These are phyloP conservation scores for Bujurquina vittata DNA, from an alignment of 2,113 vertebrate genomes.

Conservation along the genomic window DNA sequence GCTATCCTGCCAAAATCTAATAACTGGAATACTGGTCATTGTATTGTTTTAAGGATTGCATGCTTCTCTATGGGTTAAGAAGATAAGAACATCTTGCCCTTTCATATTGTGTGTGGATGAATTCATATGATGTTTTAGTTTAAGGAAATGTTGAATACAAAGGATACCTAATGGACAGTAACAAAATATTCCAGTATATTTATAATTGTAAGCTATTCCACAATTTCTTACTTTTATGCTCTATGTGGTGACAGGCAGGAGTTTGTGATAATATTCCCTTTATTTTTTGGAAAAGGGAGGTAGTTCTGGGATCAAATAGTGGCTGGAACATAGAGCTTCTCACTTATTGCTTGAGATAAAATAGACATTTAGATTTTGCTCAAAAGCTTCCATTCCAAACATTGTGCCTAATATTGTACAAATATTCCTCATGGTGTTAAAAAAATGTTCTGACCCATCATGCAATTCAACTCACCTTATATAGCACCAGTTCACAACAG, in stretches of 20 bases:
- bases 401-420: too few relatives aligned
- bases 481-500: too few relatives aligned
- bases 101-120: conserved; percentile 9
- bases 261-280: neutral
- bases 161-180: neutral
- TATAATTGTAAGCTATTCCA: neutral
- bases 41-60: conserved; percentile 36
- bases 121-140: conserved; percentile 10
- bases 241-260: neutral
- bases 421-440: too few relatives aligned
- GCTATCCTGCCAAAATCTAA: conserved; percentile 26
- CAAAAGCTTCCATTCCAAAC: neutral
- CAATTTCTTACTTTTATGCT: neutral
- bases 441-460: too few relatives aligned
- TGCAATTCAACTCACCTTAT: too few relatives aligned
- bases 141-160: neutral
- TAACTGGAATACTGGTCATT: conserved; percentile 28
- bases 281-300: neutral
- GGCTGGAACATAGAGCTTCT: neutral
- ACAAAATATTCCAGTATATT: neutral
- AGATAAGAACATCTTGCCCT: conserved; percentile 23
- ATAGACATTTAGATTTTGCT: conserved; percentile 10
- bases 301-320: conserved; percentile 22
- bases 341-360: neutral
- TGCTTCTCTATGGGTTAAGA: conserved; percentile 17